Percentiles rank a stretch among this genome's conserved stretches.
phyloP scores from a whole-genome alignment of 2,888 invertebrate genomes.

The Boloria selene region DNA sequence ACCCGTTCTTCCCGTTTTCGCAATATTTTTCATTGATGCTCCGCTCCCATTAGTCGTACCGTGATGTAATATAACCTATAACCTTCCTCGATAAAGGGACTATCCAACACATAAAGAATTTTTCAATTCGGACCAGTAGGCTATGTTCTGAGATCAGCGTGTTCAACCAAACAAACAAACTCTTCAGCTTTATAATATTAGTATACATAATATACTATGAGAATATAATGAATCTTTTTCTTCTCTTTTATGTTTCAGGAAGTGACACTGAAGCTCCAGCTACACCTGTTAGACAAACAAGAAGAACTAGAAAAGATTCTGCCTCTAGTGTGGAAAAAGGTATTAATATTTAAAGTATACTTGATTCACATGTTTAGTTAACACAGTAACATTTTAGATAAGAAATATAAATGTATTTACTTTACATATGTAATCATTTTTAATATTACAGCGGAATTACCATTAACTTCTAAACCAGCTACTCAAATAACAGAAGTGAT shows the following conservation, averaged over 20 bases:
- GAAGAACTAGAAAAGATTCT: constrained; percentile 67
- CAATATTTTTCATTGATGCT: too few species aligned
- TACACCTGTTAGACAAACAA: constrained; percentile 59
- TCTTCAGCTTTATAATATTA: too few species aligned
- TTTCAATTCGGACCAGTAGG: too few species aligned
- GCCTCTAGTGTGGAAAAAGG: constrained; percentile 68
- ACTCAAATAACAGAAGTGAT: constrained; percentile 52
- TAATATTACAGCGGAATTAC: constrained; percentile 49
- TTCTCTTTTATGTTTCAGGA: constrained; percentile 52
- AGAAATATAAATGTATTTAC: not conserved
- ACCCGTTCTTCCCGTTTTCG: too few species aligned
- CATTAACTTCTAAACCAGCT: constrained; percentile 43
- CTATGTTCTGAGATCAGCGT: too few species aligned
- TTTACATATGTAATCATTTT: too few species aligned
- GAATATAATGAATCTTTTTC: not conserved
- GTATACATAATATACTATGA: too few species aligned
- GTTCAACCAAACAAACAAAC: too few species aligned
- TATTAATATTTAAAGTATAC: constrained; percentile 38
- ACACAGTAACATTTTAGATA: not conserved
- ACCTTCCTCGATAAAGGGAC: too few species aligned
- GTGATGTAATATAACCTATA: too few species aligned
- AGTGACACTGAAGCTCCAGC: constrained; percentile 66
- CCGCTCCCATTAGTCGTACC: too few species aligned
- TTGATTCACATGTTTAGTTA: not conserved
- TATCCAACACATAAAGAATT: too few species aligned